phyloP scores from a whole-genome alignment of 2,113 vertebrate genomes.

The Enhydra lutris region DNA sequence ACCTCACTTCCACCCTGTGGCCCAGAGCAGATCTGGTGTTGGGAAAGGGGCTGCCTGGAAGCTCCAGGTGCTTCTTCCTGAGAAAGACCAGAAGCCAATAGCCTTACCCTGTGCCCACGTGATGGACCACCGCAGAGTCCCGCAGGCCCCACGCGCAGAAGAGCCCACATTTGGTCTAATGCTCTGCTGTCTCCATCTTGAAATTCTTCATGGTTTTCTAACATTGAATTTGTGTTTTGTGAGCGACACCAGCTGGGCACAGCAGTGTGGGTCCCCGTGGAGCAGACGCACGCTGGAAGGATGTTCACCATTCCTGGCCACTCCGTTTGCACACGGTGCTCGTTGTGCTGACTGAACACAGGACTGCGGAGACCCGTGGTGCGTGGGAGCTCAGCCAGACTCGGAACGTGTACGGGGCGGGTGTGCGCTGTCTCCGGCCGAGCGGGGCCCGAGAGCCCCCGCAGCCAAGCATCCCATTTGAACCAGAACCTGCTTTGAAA shows the following conservation, averaged over 20 bases:
- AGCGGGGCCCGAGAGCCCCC: rapidly evolving
- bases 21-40: background rate
- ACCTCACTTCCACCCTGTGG: background rate
- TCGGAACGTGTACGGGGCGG: rapidly evolving
- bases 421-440: rapidly evolving
- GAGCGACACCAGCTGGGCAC: rapidly evolving
- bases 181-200: background rate
- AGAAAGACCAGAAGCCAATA: rapidly evolving
- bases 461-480: rapidly evolving
- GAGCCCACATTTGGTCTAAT: background rate
- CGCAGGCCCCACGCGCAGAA: background rate
- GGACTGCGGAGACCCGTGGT: rapidly evolving
- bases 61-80: too few relatives aligned
- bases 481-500: background rate
- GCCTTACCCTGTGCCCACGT: rapidly evolving
- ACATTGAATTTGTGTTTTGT: background rate
- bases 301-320: rapidly evolving
- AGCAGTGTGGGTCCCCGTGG: rapidly evolving
- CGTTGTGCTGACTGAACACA: rapidly evolving
- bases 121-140: rapidly evolving
- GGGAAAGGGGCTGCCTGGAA: background rate
- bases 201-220: background rate
- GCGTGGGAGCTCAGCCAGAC: rapidly evolving
- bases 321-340: rapidly evolving
- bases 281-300: rapidly evolving